Evolutionary conservation across 2,113 vertebrate genomes (phyloP).

Genomic region (Pampusana beccarii): DNA sequence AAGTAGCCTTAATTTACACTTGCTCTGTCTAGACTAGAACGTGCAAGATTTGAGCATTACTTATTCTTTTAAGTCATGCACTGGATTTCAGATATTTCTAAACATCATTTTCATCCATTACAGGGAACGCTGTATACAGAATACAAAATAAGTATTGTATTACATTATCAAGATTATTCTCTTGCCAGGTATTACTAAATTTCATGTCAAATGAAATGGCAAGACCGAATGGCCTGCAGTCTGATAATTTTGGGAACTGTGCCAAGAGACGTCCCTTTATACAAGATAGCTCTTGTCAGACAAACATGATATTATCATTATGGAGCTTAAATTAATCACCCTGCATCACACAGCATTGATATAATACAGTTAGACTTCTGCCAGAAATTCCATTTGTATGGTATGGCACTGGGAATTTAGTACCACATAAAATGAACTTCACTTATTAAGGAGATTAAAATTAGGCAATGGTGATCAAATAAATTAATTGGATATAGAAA

Average conservation of each 20-base stretch:
- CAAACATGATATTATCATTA: conserved; percentile 20
- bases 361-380: conserved; percentile 5
- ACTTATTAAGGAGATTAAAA: conserved; percentile 36
- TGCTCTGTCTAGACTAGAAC: neutral
- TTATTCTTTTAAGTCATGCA: neutral
- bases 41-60: neutral
- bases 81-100: neutral
- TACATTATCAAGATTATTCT: neutral
- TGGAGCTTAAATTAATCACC: conserved; percentile 21
- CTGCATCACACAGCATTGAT: neutral
- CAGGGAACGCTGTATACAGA: neutral
- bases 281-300: conserved; percentile 30
- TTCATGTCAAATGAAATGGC: neutral
- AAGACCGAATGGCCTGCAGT: neutral
- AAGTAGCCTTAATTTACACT: neutral
- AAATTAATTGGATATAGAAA: neutral
- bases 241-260: neutral
- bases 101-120: neutral
- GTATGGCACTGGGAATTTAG: neutral
- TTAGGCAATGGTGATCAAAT: neutral
- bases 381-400: conserved; percentile 7
- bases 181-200: neutral
- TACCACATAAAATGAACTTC: neutral
- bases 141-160: neutral
- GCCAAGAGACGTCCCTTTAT: conserved; percentile 22